phyloP scores from a whole-genome alignment of 1,140 invertebrate species.

The Maconellicoccus hirsutus region DNA sequence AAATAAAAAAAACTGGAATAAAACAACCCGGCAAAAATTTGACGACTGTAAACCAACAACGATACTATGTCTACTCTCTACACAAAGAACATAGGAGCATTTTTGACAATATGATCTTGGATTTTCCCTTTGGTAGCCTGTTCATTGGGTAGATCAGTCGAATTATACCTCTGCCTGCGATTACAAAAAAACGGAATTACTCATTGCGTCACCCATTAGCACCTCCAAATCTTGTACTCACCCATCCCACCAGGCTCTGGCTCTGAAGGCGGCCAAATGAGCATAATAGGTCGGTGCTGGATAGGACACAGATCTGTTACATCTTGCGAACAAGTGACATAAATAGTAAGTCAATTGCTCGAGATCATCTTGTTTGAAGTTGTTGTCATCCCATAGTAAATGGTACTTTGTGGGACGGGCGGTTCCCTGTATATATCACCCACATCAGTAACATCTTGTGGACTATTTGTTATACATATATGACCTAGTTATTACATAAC shows the following conservation, averaged over 20 bases:
- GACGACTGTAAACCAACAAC: too few relatives aligned
- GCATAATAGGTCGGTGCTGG: slow-evolving; percentile 90
- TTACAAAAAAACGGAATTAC: too few relatives aligned
- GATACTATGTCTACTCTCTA: too few relatives aligned
- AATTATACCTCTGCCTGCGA: too few relatives aligned
- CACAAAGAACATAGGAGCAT: too few relatives aligned
- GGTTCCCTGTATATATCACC: slow-evolving; percentile 57
- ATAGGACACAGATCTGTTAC: slow-evolving; percentile 76
- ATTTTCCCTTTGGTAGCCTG: too few relatives aligned
- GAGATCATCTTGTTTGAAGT: slow-evolving; percentile 58
- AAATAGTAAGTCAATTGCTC: slow-evolving; percentile 72
- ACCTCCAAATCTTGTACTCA: not conserved
- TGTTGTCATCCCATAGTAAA: slow-evolving; percentile 66
- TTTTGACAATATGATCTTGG: too few relatives aligned
- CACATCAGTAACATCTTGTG: not conserved
- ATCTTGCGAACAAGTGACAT: slow-evolving; percentile 79
- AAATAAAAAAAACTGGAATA: too few relatives aligned
- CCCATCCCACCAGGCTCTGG: slow-evolving; percentile 44
- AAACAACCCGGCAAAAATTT: too few relatives aligned
- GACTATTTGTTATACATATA: not conserved
- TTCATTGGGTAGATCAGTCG: too few relatives aligned
- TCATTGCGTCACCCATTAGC: too few relatives aligned
- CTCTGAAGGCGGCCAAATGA: slow-evolving; percentile 76
- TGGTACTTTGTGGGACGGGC: slow-evolving; percentile 79
- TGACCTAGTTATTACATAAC: too few relatives aligned